Evolutionary conservation across 35 echinoderm and acorn worm genomes (phyloP).

Genomic region (Apostichopus californicus): DNA sequence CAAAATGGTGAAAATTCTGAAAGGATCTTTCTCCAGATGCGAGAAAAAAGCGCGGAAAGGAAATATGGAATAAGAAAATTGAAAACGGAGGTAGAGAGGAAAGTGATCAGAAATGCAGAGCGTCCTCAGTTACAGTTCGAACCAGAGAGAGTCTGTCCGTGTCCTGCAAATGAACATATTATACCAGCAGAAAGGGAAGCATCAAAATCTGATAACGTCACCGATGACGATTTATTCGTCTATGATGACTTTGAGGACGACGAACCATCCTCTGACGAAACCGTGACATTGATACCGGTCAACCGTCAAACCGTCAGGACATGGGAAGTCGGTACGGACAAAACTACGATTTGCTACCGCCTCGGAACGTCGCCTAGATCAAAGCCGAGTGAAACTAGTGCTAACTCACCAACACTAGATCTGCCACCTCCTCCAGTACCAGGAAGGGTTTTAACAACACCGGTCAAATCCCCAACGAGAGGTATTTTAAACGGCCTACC

Average conservation of each 20-base stretch:
- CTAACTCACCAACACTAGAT: slow-evolving; percentile 2
- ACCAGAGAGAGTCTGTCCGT: not conserved
- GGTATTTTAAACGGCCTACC: not conserved
- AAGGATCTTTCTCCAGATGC: slow-evolving; percentile 23
- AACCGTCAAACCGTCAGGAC: not conserved
- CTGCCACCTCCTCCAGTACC: not conserved
- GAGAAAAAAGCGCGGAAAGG: not conserved
- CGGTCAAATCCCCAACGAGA: not conserved
- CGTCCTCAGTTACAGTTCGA: not conserved
- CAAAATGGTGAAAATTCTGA: slow-evolving; percentile 55
- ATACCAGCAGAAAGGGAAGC: not conserved
- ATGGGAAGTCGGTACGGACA: slow-evolving; percentile 29
- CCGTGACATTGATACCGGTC: slow-evolving; percentile 40
- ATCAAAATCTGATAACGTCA: not conserved
- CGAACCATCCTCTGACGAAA: slow-evolving; percentile 43
- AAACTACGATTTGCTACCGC: slow-evolving; percentile 38
- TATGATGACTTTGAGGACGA: slow-evolving; percentile 50
- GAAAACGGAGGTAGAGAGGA: not conserved
- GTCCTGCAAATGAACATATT: too few relatives aligned
- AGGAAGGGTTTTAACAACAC: not conserved
- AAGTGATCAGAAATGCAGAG: not conserved
- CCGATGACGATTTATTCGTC: slow-evolving; percentile 6
- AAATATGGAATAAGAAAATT: not conserved
- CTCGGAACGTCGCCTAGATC: not conserved
- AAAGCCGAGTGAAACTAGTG: not conserved